Base-by-base conservation (phyloP, 2,888 invertebrate species). In the Amiota mariae region DNA sequence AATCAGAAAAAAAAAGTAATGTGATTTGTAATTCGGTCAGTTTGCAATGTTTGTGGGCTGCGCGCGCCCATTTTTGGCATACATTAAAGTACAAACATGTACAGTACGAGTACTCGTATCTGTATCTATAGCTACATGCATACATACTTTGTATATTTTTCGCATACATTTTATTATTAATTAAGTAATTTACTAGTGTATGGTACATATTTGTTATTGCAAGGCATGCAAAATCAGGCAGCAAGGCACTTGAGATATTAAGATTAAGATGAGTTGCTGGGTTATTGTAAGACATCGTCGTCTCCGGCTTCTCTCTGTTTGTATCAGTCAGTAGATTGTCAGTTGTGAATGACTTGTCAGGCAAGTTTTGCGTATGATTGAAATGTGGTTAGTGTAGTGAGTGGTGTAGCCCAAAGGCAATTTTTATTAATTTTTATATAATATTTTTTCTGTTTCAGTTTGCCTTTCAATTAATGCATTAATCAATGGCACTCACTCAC, bases 1-100 rank as follows among this genome's bases (percentile, higher is more conserved):
- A 78, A 77, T 78, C 72, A 66, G 73, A 64, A n/a, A 10, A 46
- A 36, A 64, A 64, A 36, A 49, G 51, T 18, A 67, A 20, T 59
- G 51, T 71, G 61, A 82, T 83, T 82, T 80, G 79, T 82, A 83
- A 78, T 75, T 78, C 80, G 83, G 82, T 82, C 83, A 82, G 76
- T 36, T 77, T 80, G 75, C 71, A 72, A 77, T 64, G 67, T 72
- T 77, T 76, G 85, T 82, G 79, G 85, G 82, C 78, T 76, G 79
- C 72, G 77, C 72, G 77, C 74, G 78, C 75, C 76, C 80, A 81
- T 81, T 81, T 68, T 79, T 77, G 74, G 72, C 77, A 66, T 76
- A 75, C 49, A 63, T 63, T 61, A 51, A 15, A 36, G 36, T 36
- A 36, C 36, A 36, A 36, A 6, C 36, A 36, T 36, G 36, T 36